A percentile compares a stretch with the other conserved stretches of the same genome.
Evolutionary conservation across 2,888 invertebrate genomes (phyloP).

Genomic region (Xestia c-nigrum): DNA sequence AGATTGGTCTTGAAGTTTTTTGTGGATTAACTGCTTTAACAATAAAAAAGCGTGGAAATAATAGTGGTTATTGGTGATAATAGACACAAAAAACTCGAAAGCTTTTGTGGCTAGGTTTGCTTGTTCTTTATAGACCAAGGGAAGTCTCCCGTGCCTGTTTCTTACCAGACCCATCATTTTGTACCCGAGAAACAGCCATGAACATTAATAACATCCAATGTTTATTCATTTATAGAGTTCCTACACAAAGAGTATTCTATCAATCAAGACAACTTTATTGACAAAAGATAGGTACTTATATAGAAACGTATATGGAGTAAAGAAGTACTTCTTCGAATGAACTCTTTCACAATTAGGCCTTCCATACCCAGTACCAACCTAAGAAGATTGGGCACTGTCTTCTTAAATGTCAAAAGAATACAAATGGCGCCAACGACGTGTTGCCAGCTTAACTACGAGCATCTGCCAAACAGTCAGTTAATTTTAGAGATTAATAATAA

Average conservation of each 20-base stretch:
- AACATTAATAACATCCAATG: neutral
- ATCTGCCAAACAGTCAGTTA: constrained; percentile 46
- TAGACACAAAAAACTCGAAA: neutral
- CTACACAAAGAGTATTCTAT: neutral
- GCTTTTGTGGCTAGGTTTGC: neutral
- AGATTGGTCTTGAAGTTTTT: neutral
- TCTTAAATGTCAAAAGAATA: constrained; percentile 23
- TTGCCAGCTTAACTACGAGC: constrained; percentile 36
- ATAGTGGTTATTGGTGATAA: neutral
- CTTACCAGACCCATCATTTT: neutral
- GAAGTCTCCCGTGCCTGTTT: neutral
- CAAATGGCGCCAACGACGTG: constrained; percentile 48
- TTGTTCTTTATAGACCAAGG: neutral
- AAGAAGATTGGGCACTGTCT: constrained; percentile 32
- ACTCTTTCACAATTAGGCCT: neutral
- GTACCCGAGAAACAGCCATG: neutral
- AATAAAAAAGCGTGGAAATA: neutral
- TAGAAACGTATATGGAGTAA: neutral
- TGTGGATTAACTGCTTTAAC: neutral
- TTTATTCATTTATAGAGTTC: neutral
- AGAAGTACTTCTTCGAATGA: neutral
- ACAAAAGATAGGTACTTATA: neutral
- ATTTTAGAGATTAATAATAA: constrained; percentile 44
- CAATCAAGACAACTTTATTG: neutral
- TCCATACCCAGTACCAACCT: constrained; percentile 1